Evolutionary conservation across 2,113 vertebrate genomes (phyloP), one percentile per base, ranked within the genome.

Genomic region (Archilochus colubris): DNA sequence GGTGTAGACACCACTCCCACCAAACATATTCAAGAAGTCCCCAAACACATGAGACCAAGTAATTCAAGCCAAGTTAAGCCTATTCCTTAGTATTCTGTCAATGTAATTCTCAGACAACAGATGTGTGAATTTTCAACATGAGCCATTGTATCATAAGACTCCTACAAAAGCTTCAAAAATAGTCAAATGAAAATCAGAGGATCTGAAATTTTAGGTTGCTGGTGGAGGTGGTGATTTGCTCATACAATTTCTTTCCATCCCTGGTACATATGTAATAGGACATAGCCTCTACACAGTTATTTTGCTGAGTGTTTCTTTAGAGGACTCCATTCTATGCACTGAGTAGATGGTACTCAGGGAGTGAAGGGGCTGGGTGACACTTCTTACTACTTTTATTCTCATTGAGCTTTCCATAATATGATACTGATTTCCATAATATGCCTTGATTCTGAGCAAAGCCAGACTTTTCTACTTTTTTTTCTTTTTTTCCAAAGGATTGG

Each of bases 401-500:
- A 53, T 1, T n/a, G 73, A 84, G 36, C 27, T 92, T 92, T 94
- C 64, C 46, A 8, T 79, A 62, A 16, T 63, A n/a, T 3, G 18
- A 50, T 54, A 43, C 30, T 40, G 40, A 40, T 40, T 40, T 40
- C 40, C 40, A 40, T 40, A 40, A 12, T 40, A 31, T 82, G 72
- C 57, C 89, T 82, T 77, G 57, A 88, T 94, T 82, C 66, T 85
- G 38, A 96, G 75, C n/a, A 66, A 79, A 91, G 59, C 2, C 13
- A 84, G 57, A 24, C 12, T 19, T 50, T 63, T 9, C 2, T 74
- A 62, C 46, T 36, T 28, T 15, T 50, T 64, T 23, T 16, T 3
- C 10, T 5, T 8, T 9, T 3, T 74, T 68, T 6, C 58, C 43
- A 64, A 66, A 82, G 28, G 30, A 50, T 40, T 72, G 22, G 10